A percentile compares a stretch with the other conserved stretches of the same genome.
Evolutionary conservation across 1,140 invertebrate genomes (phyloP).

Genomic region (Penaeus japonicus): DNA sequence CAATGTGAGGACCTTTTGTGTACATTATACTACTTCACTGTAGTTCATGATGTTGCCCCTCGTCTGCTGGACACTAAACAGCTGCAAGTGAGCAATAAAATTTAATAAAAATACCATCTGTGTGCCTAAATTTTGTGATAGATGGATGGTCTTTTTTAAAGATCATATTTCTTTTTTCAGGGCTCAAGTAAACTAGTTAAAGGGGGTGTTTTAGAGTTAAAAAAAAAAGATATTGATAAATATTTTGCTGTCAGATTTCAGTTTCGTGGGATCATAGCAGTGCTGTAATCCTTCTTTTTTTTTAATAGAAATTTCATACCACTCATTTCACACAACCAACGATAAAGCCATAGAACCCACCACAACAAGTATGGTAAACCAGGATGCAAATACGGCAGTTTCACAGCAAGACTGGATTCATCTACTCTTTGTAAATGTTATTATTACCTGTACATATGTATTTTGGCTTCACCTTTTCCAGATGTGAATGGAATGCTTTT

Average conservation of each 20-base stretch:
- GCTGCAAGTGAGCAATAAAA: slow-evolving; percentile 54
- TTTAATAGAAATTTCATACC: slow-evolving; percentile 49
- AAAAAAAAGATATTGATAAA: slow-evolving; percentile 37
- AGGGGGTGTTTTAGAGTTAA: slow-evolving; percentile 46
- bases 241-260: slow-evolving; percentile 48
- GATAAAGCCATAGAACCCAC: slow-evolving; percentile 50
- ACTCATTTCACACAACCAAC: slow-evolving; percentile 53
- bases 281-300: slow-evolving; percentile 39
- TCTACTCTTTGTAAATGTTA: slow-evolving; percentile 51
- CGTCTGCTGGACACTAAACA: slow-evolving; percentile 55
- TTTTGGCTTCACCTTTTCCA: slow-evolving; percentile 56
- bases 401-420: slow-evolving; percentile 52
- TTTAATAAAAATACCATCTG: slow-evolving; percentile 51
- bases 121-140: slow-evolving; percentile 57
- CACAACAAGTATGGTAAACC: slow-evolving; percentile 37
- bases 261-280: slow-evolving; percentile 38
- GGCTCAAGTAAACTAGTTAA: slow-evolving; percentile 53
- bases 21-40: background rate
- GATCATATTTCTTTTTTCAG: slow-evolving; percentile 51
- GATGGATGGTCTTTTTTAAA: slow-evolving; percentile 51
- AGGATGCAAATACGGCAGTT: slow-evolving; percentile 52
- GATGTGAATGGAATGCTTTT: slow-evolving; percentile 54
- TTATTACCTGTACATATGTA: slow-evolving; percentile 52
- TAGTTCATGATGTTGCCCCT: background rate
- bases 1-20: slow-evolving; percentile 2